Conservation (phyloP, 2,797 vertebrate species). For the Rhodeus uyekii region DNA sequence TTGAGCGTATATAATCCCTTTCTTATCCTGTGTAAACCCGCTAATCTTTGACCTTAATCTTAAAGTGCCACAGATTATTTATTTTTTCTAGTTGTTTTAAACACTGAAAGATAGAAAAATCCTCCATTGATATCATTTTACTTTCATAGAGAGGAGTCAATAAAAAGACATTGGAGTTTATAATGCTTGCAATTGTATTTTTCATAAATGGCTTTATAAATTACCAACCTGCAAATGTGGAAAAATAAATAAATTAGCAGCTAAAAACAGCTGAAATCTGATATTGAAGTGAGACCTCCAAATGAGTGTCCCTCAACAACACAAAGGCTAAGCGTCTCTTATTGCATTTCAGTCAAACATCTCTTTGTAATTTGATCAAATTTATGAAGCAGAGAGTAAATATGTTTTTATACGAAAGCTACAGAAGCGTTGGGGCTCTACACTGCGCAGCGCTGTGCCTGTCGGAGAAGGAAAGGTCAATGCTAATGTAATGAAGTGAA, state of each 20-base stretch:
- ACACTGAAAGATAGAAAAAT: constrained; percentile 50
- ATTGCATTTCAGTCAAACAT: constrained; percentile 77
- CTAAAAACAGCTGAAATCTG: constrained; percentile 45
- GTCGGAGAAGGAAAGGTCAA: constrained; percentile 70
- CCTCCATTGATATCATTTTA: constrained; percentile 46
- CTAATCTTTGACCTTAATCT: constrained; percentile 85
- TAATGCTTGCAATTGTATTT: not conserved
- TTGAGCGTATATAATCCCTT: constrained; percentile 79
- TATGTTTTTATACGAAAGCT: constrained; percentile 71
- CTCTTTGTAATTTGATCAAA: constrained; percentile 80
- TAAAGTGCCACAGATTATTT: constrained; percentile 65
- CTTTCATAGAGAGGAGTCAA: constrained; percentile 11
- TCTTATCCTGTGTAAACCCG: constrained; percentile 78
- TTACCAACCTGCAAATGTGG: constrained; percentile 50
- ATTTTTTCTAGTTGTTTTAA: constrained; percentile 36
- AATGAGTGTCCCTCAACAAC: constrained; percentile 71
- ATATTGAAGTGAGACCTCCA: constrained; percentile 66
- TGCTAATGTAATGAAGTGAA: constrained; percentile 80
- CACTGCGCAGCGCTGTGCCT: constrained; percentile 75
- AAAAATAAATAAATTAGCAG: constrained; percentile 33
- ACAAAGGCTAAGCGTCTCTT: constrained; percentile 76
- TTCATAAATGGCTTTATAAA: constrained; percentile 54
- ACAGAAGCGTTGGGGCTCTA: constrained; percentile 74
- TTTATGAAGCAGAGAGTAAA: constrained; percentile 74
- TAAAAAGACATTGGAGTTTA: constrained; percentile 3